Evolutionary conservation across 2,113 vertebrate genomes (phyloP), one percentile per base, ranked within the genome.

Genomic region (Takifugu bimaculatus): DNA sequence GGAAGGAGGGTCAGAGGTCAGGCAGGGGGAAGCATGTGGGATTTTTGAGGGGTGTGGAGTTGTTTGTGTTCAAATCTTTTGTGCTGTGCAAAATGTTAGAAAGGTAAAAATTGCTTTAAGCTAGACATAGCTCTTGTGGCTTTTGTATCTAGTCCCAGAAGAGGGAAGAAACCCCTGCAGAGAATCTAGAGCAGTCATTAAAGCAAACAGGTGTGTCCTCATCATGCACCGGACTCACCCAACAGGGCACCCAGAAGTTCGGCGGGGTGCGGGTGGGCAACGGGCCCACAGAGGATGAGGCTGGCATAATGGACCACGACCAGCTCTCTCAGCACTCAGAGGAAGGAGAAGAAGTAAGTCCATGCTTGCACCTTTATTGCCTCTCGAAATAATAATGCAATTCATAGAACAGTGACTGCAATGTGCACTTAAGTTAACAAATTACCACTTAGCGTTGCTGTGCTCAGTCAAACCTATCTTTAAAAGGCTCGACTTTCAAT

Each of bases 221-320:
- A 91, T 89, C 90, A 88, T 85, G 78, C 88, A 86, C 87, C 84
- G 89, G 88, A 81, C 89, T 91, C 85, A 90, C 90, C 75, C 88
- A 91, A 92, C 93, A 99, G 97, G 97, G 96, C 85, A 96, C 95
- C 29, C 93, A 96, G 91, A 99, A 95, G 93, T 98, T 98, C 27
- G 96, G 96, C 89, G 96, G 95, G 70, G 95, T 99, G 86, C 94
- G 96, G 73, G 94, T 99, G 84, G 95, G 96, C 81, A 99, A 99
- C 44, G 97, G 97, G 73, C 96, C 96, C 25, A 99, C 96, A 2
- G 97, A 99, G 86, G 97, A 99, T 68, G 96, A 99, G 90, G 96
- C 97, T 78, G 96, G 97, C 90, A 99, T 99, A 88, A 96, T 99
- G 86, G 95, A 99, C 79, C 96, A 99, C 67, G 97, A 99, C 91